These are phyloP conservation scores for Coecobrya sp. DNA, from an alignment of 2,888 invertebrate genomes.

Conservation along the genomic window DNA sequence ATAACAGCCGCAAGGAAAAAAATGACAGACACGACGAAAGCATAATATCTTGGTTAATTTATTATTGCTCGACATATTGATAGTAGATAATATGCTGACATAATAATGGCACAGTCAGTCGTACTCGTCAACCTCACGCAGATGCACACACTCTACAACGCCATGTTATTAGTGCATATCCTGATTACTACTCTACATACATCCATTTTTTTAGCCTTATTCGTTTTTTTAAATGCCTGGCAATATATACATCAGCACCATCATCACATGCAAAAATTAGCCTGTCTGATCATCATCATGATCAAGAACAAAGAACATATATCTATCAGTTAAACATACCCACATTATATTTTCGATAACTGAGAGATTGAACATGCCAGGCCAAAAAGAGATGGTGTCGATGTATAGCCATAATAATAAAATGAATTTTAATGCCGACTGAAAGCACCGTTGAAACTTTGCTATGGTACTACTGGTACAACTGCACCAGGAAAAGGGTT, in stretches of 20 bases:
- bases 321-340: neutral
- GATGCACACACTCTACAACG: slow-evolving; percentile 1
- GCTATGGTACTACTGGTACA: neutral
- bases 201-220: neutral
- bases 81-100: slow-evolving; percentile 31
- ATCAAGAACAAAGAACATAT: neutral
- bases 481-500: neutral
- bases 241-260: neutral
- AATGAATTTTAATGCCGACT: neutral
- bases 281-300: slow-evolving; percentile 7
- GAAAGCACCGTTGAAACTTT: neutral
- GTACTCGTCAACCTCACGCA: slow-evolving; percentile 62
- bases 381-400: neutral
- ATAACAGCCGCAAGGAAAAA: neutral
- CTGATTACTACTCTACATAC: neutral
- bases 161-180: neutral
- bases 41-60: slow-evolving; percentile 50
- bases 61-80: slow-evolving; percentile 12
- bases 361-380: slow-evolving; percentile 22
- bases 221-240: neutral
- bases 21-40: slow-evolving; percentile 26
- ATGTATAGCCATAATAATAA: neutral
- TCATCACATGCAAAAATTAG: slow-evolving; percentile 21
- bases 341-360: slow-evolving; percentile 20
- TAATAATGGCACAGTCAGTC: slow-evolving; percentile 30